Conservation (phyloP, 2,797 vertebrate species). For the Furcifer pardalis region DNA sequence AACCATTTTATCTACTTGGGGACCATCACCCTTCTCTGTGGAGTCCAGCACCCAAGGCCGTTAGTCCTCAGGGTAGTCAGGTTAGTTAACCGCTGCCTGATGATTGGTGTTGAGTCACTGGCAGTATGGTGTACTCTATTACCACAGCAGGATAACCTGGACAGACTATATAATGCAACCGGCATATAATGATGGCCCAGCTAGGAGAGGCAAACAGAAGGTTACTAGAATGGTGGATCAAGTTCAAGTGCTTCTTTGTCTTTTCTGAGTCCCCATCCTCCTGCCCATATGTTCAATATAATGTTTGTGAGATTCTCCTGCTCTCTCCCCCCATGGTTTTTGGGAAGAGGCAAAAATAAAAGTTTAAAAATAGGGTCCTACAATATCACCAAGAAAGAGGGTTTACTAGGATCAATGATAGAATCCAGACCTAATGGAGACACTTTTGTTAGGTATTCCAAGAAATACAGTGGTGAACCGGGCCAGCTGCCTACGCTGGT, state of each 20-base stretch:
- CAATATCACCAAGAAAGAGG: background rate
- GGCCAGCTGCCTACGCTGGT: constrained; percentile 3
- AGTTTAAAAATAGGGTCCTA: background rate
- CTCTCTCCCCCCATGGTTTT: background rate
- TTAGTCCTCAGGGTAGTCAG: too few relatives aligned
- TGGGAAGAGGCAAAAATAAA: background rate
- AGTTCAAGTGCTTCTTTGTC: background rate
- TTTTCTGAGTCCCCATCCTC: background rate
- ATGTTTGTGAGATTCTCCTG: background rate
- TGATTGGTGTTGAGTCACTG: too few relatives aligned
- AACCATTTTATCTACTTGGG: too few relatives aligned
- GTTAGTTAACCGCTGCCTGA: too few relatives aligned
- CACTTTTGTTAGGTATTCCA: background rate
- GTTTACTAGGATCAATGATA: background rate
- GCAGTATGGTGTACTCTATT: too few relatives aligned
- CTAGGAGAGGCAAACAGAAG: background rate
- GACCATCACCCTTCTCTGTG: too few relatives aligned
- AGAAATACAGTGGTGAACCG: background rate
- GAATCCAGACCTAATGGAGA: background rate
- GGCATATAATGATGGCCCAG: background rate
- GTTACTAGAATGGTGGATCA: constrained; percentile 48
- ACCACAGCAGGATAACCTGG: too few relatives aligned
- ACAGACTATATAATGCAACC: too few relatives aligned
- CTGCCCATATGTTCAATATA: background rate
- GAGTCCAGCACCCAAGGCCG: too few relatives aligned